Evolutionary conservation across 2,888 invertebrate genomes (phyloP).

Genomic region (Rotaria socialis): DNA sequence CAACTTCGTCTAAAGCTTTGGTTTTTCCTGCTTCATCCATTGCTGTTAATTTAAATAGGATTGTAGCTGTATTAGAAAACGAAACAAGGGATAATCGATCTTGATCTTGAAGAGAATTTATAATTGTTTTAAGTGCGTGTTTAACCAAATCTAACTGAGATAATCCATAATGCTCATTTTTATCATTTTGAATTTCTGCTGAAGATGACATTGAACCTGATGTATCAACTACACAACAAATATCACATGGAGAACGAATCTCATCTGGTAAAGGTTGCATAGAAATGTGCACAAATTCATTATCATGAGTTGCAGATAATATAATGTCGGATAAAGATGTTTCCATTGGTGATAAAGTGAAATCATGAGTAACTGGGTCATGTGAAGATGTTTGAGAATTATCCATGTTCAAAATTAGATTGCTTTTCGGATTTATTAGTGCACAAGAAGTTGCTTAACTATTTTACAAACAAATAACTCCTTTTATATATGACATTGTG

Average conservation of each 20-base stretch:
- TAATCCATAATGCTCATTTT: background rate
- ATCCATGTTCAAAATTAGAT: no score
- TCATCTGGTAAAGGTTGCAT: background rate
- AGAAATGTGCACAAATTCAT: constrained; percentile 2
- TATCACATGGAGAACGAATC: constrained; percentile 4
- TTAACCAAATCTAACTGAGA: constrained; percentile 30
- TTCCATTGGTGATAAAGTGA: no score
- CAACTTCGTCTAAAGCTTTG: background rate
- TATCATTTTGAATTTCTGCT: constrained; percentile 4
- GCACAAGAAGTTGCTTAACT: no score
- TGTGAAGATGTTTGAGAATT: no score
- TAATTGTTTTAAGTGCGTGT: constrained; percentile 31
- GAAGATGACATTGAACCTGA: background rate
- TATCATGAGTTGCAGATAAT: background rate
- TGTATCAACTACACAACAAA: constrained; percentile 37
- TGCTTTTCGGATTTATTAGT: no score
- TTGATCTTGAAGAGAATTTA: background rate
- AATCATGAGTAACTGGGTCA: no score
- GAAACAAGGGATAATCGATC: constrained; percentile 25
- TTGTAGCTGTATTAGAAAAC: background rate
- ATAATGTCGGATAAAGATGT: no score
- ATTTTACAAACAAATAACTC: no score
- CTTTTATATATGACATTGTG: no score
- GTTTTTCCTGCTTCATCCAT: constrained; percentile 21
- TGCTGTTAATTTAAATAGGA: background rate